Conservation (phyloP, 2,113 vertebrate genomes). For the Eptesicus fuscus region DNA sequence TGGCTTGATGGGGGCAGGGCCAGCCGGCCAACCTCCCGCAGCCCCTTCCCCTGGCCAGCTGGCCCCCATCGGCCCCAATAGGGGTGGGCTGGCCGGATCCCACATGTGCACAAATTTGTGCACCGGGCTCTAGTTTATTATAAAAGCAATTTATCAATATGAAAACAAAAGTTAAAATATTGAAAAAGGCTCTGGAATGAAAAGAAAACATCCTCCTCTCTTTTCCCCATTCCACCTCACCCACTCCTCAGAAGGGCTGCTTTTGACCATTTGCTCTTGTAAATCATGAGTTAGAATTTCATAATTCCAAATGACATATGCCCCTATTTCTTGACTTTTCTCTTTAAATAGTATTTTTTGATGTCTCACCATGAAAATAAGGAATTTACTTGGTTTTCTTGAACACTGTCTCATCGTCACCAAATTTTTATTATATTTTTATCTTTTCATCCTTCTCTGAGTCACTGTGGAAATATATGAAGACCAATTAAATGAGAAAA, state of each 20-base stretch:
- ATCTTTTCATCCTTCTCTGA: neutral
- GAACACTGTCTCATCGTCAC: neutral
- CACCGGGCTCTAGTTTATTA: neutral
- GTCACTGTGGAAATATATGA: slow-evolving; percentile 3
- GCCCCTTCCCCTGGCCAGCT: too few species aligned
- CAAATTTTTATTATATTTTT: slow-evolving; percentile 33
- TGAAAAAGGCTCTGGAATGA: neutral
- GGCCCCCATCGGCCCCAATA: too few species aligned
- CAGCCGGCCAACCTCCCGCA: too few species aligned
- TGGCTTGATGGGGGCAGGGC: too few species aligned
- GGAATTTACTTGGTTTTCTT: neutral
- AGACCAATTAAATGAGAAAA: neutral
- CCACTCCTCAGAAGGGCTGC: neutral
- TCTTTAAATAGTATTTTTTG: neutral
- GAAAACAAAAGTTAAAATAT: neutral
- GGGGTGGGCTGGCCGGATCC: too few species aligned
- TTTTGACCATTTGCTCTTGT: neutral
- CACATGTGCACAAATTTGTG: too few species aligned
- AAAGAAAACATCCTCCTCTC: neutral
- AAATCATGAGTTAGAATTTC: neutral
- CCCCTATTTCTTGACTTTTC: neutral
- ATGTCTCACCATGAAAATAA: neutral
- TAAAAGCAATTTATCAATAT: neutral
- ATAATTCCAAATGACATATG: neutral
- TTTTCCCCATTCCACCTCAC: neutral